These are phyloP conservation scores for Arnoldichthys spilopterus DNA, from an alignment of 2,797 vertebrate genomes.

Conservation along the genomic window DNA sequence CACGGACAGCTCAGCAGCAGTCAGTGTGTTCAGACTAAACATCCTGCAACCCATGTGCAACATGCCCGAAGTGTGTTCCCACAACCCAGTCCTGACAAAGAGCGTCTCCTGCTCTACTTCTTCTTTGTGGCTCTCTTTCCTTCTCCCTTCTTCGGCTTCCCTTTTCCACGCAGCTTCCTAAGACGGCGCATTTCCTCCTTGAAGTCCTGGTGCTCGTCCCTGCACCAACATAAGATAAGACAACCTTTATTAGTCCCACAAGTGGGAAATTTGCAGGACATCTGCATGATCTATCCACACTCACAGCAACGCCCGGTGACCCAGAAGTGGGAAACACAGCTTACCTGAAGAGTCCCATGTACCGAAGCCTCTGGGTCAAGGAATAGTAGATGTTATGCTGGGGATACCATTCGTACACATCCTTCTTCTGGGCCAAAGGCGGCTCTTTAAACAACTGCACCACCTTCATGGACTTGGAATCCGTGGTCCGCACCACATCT, in stretches of 20 bases:
- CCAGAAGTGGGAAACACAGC: neutral
- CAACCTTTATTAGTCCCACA: no score
- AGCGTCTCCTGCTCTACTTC: constrained; percentile 75
- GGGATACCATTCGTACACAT: constrained; percentile 92
- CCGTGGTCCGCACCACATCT: constrained; percentile 84
- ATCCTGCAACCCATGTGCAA: constrained; percentile 1
- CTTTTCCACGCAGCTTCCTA: constrained; percentile 91
- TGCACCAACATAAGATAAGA: neutral
- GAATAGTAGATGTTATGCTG: constrained; percentile 86
- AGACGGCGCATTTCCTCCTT: constrained; percentile 91
- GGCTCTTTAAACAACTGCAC: constrained; percentile 88
- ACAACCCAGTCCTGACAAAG: neutral
- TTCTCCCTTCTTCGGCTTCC: constrained; percentile 91
- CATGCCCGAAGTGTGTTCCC: neutral
- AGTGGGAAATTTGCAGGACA: no score
- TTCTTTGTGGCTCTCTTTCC: constrained; percentile 90
- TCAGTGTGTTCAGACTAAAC: constrained; percentile 6
- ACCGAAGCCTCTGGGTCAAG: constrained; percentile 87
- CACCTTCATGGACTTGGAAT: constrained; percentile 89
- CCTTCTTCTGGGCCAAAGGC: constrained; percentile 83
- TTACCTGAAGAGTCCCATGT: constrained; percentile 93
- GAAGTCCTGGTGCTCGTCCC: constrained; percentile 95
- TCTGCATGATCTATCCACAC: neutral
- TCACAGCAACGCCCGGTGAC: neutral
- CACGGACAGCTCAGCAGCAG: neutral